Evolutionary conservation across 2,797 vertebrate species (phyloP).

Genomic region (Eulemur mongoz): DNA sequence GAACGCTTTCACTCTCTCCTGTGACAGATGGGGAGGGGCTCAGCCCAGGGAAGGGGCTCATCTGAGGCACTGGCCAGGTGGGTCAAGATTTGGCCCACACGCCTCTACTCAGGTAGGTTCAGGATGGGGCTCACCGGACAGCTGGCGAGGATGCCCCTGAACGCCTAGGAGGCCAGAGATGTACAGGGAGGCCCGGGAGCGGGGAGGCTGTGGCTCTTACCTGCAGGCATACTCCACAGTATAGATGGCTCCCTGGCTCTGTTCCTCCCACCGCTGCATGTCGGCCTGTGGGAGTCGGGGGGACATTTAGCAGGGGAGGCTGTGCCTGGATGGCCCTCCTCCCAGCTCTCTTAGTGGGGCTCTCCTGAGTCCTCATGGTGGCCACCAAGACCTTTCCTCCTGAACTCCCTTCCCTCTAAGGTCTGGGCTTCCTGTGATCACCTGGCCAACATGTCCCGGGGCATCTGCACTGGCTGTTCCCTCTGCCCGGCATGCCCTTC

Average conservation of each 20-base stretch:
- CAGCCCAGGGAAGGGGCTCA: background rate
- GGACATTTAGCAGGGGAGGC: background rate
- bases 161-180: background rate
- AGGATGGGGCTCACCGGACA: background rate
- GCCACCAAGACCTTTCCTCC: background rate
- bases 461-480: background rate
- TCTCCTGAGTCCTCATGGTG: background rate
- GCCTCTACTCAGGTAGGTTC: background rate
- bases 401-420: background rate
- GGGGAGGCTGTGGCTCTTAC: constrained; percentile 75
- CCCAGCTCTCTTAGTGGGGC: background rate
- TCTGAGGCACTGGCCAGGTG: background rate
- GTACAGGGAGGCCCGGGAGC: accelerated
- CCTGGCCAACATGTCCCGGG: background rate
- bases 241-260: constrained; percentile 98
- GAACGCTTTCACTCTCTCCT: background rate
- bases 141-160: background rate
- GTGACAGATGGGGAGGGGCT: background rate
- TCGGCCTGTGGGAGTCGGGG: constrained; percentile 88
- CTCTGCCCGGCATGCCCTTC: background rate
- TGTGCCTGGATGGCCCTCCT: background rate
- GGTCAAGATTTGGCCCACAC: background rate
- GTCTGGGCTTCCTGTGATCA: background rate
- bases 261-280: constrained; percentile 99
- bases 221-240: constrained; percentile 98